These are phyloP conservation scores for Grammomys surdaster DNA, from an alignment of 2,113 vertebrate species.

Conservation along the genomic window DNA sequence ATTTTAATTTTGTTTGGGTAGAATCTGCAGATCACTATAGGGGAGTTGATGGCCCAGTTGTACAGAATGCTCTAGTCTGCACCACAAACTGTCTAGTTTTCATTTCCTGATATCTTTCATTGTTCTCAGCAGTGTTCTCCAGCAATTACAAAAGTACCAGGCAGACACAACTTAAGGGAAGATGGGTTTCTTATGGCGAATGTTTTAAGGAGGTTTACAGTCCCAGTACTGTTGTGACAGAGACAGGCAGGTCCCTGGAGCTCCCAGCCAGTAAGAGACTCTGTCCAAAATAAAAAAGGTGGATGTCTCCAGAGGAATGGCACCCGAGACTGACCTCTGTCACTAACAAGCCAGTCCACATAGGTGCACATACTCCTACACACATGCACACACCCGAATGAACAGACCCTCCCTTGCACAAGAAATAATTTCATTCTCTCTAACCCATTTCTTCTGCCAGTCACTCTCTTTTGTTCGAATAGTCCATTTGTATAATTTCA, in stretches of 20 bases:
- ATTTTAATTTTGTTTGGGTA: not conserved
- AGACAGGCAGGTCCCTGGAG: not conserved
- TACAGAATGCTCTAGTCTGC: not conserved
- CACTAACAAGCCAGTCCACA: not conserved
- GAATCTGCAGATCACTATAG: not conserved
- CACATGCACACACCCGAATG: not conserved
- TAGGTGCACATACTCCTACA: not conserved
- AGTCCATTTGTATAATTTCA: not conserved
- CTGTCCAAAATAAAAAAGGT: not conserved
- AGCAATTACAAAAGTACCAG: not conserved
- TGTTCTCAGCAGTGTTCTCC: not conserved
- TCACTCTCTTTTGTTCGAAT: not conserved
- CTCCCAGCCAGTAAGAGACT: not conserved
- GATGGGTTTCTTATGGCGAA: too few relatives aligned
- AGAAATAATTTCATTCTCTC: not conserved
- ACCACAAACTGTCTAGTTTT: not conserved
- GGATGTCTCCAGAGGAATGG: not conserved
- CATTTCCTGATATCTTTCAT: not conserved
- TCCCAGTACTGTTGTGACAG: not conserved
- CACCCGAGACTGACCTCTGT: not conserved
- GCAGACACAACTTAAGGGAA: not conserved
- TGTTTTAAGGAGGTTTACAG: not conserved
- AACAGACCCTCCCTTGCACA: not conserved
- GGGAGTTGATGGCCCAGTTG: not conserved
- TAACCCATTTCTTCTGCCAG: not conserved